Percentiles rank a stretch among this genome's conserved stretches.
Conservation (phyloP, 2,888 invertebrate genomes). For the Sphinx pinastri region DNA sequence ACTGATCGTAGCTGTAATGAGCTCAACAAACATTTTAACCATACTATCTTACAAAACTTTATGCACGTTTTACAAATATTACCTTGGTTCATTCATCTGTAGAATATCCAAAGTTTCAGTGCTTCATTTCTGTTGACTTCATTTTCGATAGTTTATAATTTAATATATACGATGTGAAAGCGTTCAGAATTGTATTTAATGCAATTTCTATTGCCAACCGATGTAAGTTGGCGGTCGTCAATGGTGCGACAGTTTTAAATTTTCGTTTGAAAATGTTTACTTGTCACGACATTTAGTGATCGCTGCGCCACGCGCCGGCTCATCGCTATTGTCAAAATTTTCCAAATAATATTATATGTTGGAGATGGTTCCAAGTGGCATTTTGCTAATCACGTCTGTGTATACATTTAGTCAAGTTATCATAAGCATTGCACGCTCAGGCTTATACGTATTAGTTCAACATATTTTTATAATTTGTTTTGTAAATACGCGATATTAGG, state of each 20-base stretch:
- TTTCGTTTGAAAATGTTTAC: too few relatives aligned
- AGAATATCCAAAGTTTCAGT: background rate
- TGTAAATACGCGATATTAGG: constrained; percentile 1
- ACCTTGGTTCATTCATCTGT: background rate
- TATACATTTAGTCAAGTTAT: constrained; percentile 8
- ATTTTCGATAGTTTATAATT: constrained; percentile 14
- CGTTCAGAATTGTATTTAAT: background rate
- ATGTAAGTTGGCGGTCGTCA: background rate
- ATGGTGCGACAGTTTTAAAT: background rate
- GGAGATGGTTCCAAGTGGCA: background rate
- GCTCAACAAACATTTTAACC: too few relatives aligned
- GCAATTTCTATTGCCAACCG: background rate
- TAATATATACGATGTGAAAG: background rate
- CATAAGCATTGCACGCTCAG: constrained; percentile 1
- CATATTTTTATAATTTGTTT: background rate
- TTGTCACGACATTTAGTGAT: too few relatives aligned
- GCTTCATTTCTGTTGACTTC: background rate
- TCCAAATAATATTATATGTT: too few relatives aligned
- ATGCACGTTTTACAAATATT: background rate
- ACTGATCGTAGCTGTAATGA: too few relatives aligned
- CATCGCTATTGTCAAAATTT: background rate
- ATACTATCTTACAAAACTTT: too few relatives aligned
- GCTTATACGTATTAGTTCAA: background rate
- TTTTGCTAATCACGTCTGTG: background rate
- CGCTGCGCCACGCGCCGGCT: background rate